phyloP scores from a whole-genome alignment of 2,888 invertebrate genomes.

The Pteria penguin region DNA sequence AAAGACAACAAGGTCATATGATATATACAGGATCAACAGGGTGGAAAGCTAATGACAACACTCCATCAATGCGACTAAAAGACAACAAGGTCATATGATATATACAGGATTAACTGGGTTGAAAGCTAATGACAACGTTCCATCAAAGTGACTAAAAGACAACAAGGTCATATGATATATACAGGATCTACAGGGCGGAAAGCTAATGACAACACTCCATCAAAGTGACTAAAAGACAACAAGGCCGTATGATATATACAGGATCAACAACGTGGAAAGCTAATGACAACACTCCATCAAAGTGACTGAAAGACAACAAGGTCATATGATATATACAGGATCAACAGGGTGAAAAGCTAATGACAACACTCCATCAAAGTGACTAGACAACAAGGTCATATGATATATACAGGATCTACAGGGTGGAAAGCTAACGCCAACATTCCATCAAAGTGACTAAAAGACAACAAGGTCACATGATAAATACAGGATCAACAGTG shows the following conservation, averaged over 20 bases:
- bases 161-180: conserved; percentile 95
- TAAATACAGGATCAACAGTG: too few species aligned
- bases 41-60: conserved; percentile 81
- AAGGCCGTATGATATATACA: conserved; percentile 96
- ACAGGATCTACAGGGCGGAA: conserved; percentile 93
- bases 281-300: conserved; percentile 81
- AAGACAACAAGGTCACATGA: conserved; percentile 85
- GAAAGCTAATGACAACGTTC: too few species aligned
- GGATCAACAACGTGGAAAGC: conserved; percentile 90
- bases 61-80: conserved; percentile 81
- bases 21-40: conserved; percentile 97
- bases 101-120: too few species aligned
- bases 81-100: too few species aligned
- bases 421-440: conserved; percentile 84
- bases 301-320: conserved; percentile 80
- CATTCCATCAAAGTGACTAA: conserved; percentile 82
- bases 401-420: conserved; percentile 96
- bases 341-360: conserved; percentile 87
- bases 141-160: too few species aligned
- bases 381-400: conserved; percentile 82
- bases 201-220: conserved; percentile 81
- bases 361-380: conserved; percentile 82
- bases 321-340: conserved; percentile 96
- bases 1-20: too few species aligned
- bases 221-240: conserved; percentile 81